These are phyloP conservation scores for Jaculus jaculus DNA, from an alignment of 2,113 vertebrate genomes.

Conservation along the genomic window DNA sequence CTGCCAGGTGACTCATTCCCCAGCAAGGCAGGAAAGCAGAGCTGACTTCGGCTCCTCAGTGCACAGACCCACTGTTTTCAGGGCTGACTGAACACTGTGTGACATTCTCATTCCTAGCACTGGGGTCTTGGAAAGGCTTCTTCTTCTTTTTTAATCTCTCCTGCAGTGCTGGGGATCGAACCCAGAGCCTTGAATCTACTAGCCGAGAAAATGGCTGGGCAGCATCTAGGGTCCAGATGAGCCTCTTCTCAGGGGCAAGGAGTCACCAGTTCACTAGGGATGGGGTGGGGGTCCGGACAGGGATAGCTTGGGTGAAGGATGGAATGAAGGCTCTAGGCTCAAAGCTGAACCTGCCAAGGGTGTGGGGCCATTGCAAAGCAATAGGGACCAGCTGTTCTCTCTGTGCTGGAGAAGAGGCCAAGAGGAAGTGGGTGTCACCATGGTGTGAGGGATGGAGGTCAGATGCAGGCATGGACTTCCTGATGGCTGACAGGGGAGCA, in stretches of 20 bases:
- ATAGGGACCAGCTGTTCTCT: constrained; percentile 48
- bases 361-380: neutral
- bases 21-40: neutral
- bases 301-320: neutral
- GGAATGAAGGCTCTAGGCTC: neutral
- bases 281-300: too few relatives aligned
- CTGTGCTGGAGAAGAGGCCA: neutral
- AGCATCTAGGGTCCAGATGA: neutral
- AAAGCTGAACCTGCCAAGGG: neutral
- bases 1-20: neutral
- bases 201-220: neutral
- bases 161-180: neutral
- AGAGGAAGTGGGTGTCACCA: constrained; percentile 53
- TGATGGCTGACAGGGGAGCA: constrained; percentile 44
- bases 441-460: neutral
- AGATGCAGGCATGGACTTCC: constrained; percentile 54
- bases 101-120: neutral
- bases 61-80: neutral
- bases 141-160: neutral
- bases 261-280: neutral
- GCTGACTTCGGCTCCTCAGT: rapidly evolving
- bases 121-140: neutral
- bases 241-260: neutral
- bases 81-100: neutral
- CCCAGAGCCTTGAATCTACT: neutral